Conservation (phyloP, 2,888 invertebrate species). For the Petrolisthes cinctipes region DNA sequence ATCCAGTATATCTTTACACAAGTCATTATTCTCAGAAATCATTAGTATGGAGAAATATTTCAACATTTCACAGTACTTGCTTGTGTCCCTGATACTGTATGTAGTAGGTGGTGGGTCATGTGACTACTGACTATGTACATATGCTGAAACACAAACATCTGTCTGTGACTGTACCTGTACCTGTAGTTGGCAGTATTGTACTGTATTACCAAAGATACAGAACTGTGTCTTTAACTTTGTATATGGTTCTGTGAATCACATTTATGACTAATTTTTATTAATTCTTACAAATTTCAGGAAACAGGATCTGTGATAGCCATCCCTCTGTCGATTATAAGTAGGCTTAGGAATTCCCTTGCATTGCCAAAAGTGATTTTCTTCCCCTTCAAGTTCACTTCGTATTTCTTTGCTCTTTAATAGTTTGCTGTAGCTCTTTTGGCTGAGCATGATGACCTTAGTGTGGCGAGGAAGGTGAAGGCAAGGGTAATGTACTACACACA, state of each 20-base stretch:
- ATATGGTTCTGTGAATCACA: neutral
- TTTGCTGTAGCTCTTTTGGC: slow-evolving; percentile 32
- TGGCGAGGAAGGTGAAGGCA: neutral
- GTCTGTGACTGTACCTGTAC: too few relatives aligned
- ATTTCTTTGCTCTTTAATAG: slow-evolving; percentile 24
- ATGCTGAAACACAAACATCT: too few relatives aligned
- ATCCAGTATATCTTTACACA: too few relatives aligned
- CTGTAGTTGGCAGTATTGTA: too few relatives aligned
- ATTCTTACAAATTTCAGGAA: slow-evolving; percentile 31
- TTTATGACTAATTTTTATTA: neutral
- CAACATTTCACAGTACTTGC: too few relatives aligned
- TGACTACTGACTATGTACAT: too few relatives aligned
- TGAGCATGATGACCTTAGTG: slow-evolving; percentile 21
- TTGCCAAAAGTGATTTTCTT: slow-evolving; percentile 14
- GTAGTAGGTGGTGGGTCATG: too few relatives aligned
- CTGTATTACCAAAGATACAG: too few relatives aligned
- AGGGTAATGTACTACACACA: slow-evolving; percentile 32
- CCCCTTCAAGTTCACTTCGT: slow-evolving; percentile 4
- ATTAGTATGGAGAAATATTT: too few relatives aligned
- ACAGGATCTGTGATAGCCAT: slow-evolving; percentile 44
- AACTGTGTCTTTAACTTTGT: too few relatives aligned
- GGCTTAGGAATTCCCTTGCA: slow-evolving; percentile 29
- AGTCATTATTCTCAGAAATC: too few relatives aligned
- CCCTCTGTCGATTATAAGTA: slow-evolving; percentile 21
- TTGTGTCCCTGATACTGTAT: too few relatives aligned